A percentile compares a stretch with the other conserved stretches of the same genome.
These are phyloP conservation scores for Serilophus lunatus DNA, from an alignment of 2,113 vertebrate genomes.

Conservation along the genomic window DNA sequence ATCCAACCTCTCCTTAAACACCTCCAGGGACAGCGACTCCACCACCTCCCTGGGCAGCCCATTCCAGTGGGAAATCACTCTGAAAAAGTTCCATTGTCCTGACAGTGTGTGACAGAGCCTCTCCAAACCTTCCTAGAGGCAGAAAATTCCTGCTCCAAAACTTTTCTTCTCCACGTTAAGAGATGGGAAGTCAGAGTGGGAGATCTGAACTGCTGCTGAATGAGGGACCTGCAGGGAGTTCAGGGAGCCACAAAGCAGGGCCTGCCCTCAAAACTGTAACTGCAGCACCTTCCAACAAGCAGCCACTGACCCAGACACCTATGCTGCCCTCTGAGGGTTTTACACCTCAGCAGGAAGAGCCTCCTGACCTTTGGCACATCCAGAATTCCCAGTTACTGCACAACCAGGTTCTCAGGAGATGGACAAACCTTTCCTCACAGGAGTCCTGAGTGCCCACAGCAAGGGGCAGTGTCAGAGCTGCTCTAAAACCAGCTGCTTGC, in stretches of 20 bases:
- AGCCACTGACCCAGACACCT: fast-evolving
- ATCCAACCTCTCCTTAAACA: neutral
- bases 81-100: no score
- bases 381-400: neutral
- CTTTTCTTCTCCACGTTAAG: neutral
- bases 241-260: neutral
- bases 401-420: neutral
- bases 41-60: no score
- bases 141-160: neutral
- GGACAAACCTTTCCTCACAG: neutral
- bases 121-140: neutral
- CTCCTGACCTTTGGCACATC: neutral
- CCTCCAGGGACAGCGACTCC: neutral
- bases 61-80: no score
- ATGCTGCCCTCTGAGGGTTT: neutral
- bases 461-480: neutral
- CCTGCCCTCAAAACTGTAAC: neutral
- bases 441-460: neutral
- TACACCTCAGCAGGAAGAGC: neutral
- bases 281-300: fast-evolving
- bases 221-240: fast-evolving
- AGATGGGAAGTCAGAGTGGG: neutral
- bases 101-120: fast-evolving
- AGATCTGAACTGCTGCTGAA: neutral
- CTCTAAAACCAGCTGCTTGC: neutral